These are phyloP conservation scores for Cladopsammia gracilis DNA, from an alignment of 64 coral and sea anemone species.

Conservation along the genomic window DNA sequence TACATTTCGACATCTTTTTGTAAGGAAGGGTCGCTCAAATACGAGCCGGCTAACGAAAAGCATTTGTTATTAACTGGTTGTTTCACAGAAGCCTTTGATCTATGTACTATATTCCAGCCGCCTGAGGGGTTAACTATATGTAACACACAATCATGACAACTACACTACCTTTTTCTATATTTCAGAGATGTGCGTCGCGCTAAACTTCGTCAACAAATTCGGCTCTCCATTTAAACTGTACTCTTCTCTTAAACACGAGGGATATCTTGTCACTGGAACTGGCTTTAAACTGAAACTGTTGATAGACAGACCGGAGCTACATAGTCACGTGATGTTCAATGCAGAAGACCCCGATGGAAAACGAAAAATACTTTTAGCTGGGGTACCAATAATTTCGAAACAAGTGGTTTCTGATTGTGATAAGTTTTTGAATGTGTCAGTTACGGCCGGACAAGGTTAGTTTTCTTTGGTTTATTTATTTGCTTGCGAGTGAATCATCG, in stretches of 20 bases:
- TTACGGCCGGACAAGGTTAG: not conserved
- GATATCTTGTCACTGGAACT: conserved; percentile 69
- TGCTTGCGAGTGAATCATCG: not conserved
- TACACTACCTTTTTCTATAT: not conserved
- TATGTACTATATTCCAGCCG: too few relatives aligned
- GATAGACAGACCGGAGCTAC: conserved; percentile 11
- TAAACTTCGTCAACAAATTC: conserved; percentile 60
- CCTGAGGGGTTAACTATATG: too few relatives aligned
- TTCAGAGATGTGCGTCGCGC: not conserved
- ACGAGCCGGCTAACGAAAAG: too few relatives aligned
- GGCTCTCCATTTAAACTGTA: conserved; percentile 68
- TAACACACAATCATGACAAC: not conserved
- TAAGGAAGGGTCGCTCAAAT: too few relatives aligned
- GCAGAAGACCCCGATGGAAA: conserved; percentile 5
- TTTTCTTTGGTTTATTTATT: not conserved
- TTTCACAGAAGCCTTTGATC: too few relatives aligned
- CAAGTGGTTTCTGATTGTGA: not conserved
- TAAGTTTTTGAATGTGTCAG: not conserved
- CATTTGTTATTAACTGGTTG: too few relatives aligned
- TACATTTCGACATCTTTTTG: too few relatives aligned
- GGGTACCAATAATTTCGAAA: not conserved
- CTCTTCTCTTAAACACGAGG: conserved; percentile 80
- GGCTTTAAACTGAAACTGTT: conserved; percentile 27
- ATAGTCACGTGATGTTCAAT: conserved; percentile 19
- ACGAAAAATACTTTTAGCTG: not conserved